Conservation (phyloP, 2,888 invertebrate species). For the Lasioglossum marginatum region DNA sequence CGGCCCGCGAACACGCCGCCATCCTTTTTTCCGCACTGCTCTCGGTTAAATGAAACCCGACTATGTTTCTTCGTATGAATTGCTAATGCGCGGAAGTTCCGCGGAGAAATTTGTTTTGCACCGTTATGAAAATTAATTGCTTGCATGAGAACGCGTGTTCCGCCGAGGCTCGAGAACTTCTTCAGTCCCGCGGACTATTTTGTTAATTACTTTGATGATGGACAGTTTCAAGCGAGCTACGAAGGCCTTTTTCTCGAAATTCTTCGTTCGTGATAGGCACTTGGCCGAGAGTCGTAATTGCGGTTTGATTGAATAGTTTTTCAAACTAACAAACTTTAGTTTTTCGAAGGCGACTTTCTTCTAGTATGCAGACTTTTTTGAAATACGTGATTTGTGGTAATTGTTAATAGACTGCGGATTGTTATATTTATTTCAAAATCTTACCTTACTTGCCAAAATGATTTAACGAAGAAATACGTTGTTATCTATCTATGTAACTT, state of each 20-base stretch:
- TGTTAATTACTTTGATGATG: constrained; percentile 17
- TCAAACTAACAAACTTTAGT: neutral
- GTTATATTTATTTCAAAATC: too few species aligned
- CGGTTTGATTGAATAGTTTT: neutral
- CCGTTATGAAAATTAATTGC: constrained; percentile 26
- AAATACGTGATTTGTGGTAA: too few species aligned
- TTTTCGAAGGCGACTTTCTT: neutral
- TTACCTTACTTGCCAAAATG: too few species aligned
- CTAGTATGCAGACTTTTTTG: neutral
- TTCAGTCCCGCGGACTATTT: neutral
- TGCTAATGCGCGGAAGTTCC: constrained; percentile 9
- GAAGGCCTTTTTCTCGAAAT: neutral
- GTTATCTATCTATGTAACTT: too few species aligned
- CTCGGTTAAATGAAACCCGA: constrained; percentile 11
- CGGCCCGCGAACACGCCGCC: neutral
- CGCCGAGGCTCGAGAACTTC: neutral
- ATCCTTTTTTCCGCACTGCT: neutral
- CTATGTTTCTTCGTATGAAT: constrained; percentile 15
- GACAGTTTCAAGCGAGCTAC: neutral
- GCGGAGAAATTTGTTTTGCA: constrained; percentile 21
- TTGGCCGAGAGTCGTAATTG: neutral
- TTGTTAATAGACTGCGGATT: too few species aligned
- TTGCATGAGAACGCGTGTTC: constrained; percentile 4
- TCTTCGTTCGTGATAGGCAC: neutral
- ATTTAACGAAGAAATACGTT: too few species aligned